These are phyloP conservation scores for Mycalesis mineus DNA, from an alignment of 2,888 invertebrate species.

Conservation along the genomic window DNA sequence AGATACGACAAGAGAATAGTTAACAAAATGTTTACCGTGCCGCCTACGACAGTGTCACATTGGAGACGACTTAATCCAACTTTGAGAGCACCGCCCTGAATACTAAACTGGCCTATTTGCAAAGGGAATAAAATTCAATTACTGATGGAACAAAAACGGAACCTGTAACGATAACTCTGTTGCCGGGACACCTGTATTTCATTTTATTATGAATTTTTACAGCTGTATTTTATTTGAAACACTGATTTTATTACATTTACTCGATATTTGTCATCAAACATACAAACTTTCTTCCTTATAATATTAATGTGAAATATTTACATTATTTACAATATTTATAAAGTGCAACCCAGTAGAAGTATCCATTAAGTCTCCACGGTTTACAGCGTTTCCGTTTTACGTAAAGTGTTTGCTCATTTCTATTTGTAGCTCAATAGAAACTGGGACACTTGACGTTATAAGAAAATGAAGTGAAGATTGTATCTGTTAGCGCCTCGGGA, in stretches of 20 bases:
- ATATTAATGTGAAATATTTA: no score
- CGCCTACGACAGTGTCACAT: slow-evolving; percentile 33
- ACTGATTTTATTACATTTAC: no score
- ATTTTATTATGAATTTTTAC: neutral
- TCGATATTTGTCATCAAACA: no score
- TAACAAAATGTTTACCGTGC: slow-evolving; percentile 49
- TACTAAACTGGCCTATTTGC: slow-evolving; percentile 30
- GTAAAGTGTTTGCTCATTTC: slow-evolving; percentile 23
- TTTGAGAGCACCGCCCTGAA: slow-evolving; percentile 27
- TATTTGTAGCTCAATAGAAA: slow-evolving; percentile 26
- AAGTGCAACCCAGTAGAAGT: neutral
- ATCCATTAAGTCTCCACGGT: slow-evolving; percentile 1
- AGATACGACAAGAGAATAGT: slow-evolving; percentile 62
- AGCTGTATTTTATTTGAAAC: no score
- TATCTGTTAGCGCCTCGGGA: slow-evolving; percentile 27
- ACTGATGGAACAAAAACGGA: slow-evolving; percentile 3
- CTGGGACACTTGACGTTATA: slow-evolving; percentile 18
- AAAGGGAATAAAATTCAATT: slow-evolving; percentile 26
- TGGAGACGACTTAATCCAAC: slow-evolving; percentile 31
- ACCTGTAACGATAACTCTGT: neutral
- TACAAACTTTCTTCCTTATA: no score
- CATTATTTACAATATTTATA: neutral
- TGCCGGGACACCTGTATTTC: neutral
- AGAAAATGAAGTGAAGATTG: slow-evolving; percentile 24
- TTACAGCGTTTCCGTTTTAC: slow-evolving; percentile 15